phyloP scores from a whole-genome alignment of 2,888 invertebrate species.

The Oxytorus armatus region DNA sequence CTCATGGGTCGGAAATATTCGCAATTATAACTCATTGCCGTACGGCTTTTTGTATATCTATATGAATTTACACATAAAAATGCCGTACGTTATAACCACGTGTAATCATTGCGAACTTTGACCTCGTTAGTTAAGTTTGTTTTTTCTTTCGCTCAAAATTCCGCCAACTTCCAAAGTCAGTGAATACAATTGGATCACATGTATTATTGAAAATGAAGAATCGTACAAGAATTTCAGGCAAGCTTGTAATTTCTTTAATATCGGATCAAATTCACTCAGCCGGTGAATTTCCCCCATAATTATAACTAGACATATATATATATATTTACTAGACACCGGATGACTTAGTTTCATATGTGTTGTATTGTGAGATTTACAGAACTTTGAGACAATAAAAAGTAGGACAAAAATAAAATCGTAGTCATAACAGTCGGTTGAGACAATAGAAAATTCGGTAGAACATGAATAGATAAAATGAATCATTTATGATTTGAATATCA shows the following conservation, averaged over 20 bases:
- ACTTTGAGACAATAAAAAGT: conserved; percentile 30
- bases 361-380: conserved; percentile 3
- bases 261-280: conserved; percentile 14
- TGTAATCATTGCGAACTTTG: neutral
- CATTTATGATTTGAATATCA: conserved; percentile 28
- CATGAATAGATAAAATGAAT: neutral
- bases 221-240: neutral
- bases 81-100: too few species aligned
- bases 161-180: neutral
- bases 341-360: neutral
- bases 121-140: neutral
- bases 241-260: conserved; percentile 36
- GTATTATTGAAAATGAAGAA: conserved; percentile 46
- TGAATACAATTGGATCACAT: neutral
- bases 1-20: neutral
- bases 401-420: conserved; percentile 1
- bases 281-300: conserved; percentile 8
- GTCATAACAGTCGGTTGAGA: too few species aligned
- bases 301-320: neutral
- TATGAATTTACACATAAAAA: too few species aligned
- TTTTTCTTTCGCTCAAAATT: neutral
- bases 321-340: neutral
- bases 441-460: too few species aligned
- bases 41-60: too few species aligned
- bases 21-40: too few species aligned